Evolutionary conservation across 2,113 vertebrate species (phyloP), one percentile per base, ranked within the genome.

Genomic region (Gila orcuttii): DNA sequence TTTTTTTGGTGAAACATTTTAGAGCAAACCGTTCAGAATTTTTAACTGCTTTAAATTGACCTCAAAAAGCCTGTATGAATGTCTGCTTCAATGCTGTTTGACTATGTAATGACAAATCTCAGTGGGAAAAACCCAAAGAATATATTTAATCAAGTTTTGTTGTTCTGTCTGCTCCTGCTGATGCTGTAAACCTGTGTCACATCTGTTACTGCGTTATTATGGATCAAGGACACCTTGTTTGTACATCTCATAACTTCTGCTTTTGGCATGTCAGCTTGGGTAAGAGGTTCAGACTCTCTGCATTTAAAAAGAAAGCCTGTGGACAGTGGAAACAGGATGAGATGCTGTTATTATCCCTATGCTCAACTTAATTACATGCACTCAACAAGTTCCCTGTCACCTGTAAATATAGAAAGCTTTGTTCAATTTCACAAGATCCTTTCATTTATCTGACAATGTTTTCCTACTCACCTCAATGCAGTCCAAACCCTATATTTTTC

Each of bases 291-390:
- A 80, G 45, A 74, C 42, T 47, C 25, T 75, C 66, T 60, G 57
- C 33, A 62, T 25, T 62, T 42, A 42, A 73, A 71, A 60, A 62
- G 39, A 36, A 79, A 62, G 8, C 39, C 42, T 55, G 50, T 74
- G 25, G n/a, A 85, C n/a, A 47, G 50, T 36, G 66, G 83, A 89
- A 85, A 55, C 71, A 17, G 12, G 55, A 66, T 59, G 57, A 28
- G 62, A 81, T 79, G 57, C 25, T 79, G 68, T 87, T 87, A 89
- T 89, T 85, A 89, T 86, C 60, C 31, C 33, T 68, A 15, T 83
- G 60, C 9, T 31, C 36, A 47, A 21, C 21, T 45, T 84, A 85
- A 89, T 84, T 85, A 86, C 77, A 86, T 82, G 77, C 74, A 88
- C 60, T 21, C 62, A 7, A 28, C 76, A 68, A 82, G 83, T 78